A percentile compares a stretch with the other conserved stretches of the same genome.
Evolutionary conservation across 1,140 invertebrate genomes (phyloP).

Genomic region (Odontomachus brunneus): DNA sequence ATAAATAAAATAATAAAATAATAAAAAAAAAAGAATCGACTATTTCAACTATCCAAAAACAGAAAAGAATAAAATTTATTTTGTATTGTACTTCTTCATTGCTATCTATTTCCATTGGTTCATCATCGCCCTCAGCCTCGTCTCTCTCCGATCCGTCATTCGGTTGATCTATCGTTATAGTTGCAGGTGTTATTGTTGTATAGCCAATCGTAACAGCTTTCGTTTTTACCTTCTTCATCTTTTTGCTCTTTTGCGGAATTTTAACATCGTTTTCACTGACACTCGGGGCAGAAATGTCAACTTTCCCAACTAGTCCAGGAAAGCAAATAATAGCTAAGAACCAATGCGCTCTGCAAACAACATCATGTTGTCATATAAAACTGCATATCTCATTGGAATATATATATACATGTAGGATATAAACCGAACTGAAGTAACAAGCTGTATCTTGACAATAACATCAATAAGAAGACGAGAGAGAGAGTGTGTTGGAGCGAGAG

Average conservation of each 20-base stretch:
- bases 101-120: conserved; percentile 87
- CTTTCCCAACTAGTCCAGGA: conserved; percentile 90
- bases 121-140: conserved; percentile 93
- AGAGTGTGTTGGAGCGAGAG: too few relatives aligned
- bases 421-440: too few relatives aligned
- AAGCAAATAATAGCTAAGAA: conserved; percentile 98
- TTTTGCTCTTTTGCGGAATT: conserved; percentile 72
- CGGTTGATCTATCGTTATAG: conserved; percentile 87
- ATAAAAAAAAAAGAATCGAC: too few relatives aligned
- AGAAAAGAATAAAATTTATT: conserved; percentile 41
- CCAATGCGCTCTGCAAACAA: conserved; percentile 94
- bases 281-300: conserved; percentile 63
- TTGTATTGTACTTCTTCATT: conserved; percentile 79
- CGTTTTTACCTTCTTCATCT: conserved; percentile 79
- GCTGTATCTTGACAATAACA: too few relatives aligned
- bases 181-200: conserved; percentile 88
- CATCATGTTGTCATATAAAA: conserved; percentile 48
- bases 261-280: conserved; percentile 71
- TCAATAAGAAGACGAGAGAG: too few relatives aligned
- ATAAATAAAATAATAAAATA: conserved; percentile 51
- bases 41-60: background rate
- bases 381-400: background rate
- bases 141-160: conserved; percentile 91
- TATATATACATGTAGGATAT: too few relatives aligned
- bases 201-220: conserved; percentile 87